Evolutionary conservation across 2,797 vertebrate genomes (phyloP), one percentile per base, ranked within the genome.

Genomic region (Sebastes variabilis): DNA sequence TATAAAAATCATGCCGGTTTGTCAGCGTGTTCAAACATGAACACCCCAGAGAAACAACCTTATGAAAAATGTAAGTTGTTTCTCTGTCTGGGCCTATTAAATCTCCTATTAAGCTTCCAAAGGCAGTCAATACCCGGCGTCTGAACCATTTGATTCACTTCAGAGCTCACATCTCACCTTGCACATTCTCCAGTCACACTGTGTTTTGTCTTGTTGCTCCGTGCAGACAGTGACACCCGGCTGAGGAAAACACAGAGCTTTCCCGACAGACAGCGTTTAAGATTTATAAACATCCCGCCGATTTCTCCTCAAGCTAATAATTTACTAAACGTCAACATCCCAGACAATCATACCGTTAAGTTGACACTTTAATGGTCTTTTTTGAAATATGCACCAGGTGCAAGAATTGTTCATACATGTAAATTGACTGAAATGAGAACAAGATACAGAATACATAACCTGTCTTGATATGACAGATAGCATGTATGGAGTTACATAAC

Each of bases 51-150:
- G 89, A 84, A 89, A 90, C n/a, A 52, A 81, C 68, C 62, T 78
- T 81, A 84, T 90, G 89, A 92, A 93, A 93, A 92, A 92, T 87
- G 79, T 81, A 91, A 75, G 60, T 71, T 62, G 79, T 85, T 84
- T 64, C 66, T 80, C 82, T 88, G 90, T 91, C 88, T 69, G 65
- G 56, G 76, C 68, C 80, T 73, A 91, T 94, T 92, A 90, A 84
- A 90, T 75, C 85, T 66, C 58, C 79, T 80, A 85, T 93, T 87
- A 81, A 72, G 81, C 87, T 90, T 83, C 73, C 74, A 82, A 77
- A 85, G 72, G 66, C 83, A 84, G 84, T 87, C 90, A 80, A 91
- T 91, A 87, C 65, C 38, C 36, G 27, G 70, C 36, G 52, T 75
- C 88, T 76, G 56, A 86, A 87, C 88, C 74, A 72, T 89, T 87